These are phyloP conservation scores for Mechanitis mazaeus DNA, from an alignment of 2,888 invertebrate genomes.

Conservation along the genomic window DNA sequence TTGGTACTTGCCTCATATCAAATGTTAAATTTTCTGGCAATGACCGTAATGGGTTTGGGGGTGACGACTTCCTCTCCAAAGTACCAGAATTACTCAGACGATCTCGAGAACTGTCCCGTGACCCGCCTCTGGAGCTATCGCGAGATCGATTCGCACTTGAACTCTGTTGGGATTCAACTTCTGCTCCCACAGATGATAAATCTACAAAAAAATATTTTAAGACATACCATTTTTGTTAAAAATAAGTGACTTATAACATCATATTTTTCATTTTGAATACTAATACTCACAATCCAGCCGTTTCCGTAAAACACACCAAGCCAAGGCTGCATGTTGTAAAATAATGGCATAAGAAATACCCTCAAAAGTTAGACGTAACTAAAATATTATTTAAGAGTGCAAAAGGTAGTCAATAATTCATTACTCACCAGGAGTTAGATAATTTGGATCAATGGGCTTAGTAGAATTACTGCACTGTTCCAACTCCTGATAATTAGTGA, in stretches of 20 bases:
- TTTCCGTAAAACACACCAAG: conserved; percentile 95
- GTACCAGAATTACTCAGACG: conserved; percentile 68
- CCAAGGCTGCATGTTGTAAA: conserved; percentile 83
- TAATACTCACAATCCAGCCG: conserved; percentile 90
- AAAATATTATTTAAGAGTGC: background rate
- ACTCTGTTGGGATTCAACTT: conserved; percentile 72
- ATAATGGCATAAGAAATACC: conserved; percentile 15
- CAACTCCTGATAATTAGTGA: conserved; percentile 91
- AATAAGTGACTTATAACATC: background rate
- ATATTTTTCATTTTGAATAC: conserved; percentile 4
- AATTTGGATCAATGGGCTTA: conserved; percentile 71
- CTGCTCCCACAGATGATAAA: conserved; percentile 85
- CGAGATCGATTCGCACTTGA: conserved; percentile 55
- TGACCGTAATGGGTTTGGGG: conserved; percentile 77
- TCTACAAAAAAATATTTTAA: conserved; percentile 67
- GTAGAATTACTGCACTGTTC: conserved; percentile 80
- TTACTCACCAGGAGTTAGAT: conserved; percentile 30
- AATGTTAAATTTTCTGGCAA: conserved; percentile 90
- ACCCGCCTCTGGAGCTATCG: conserved; percentile 68
- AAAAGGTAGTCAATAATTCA: background rate
- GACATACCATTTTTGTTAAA: background rate
- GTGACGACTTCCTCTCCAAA: conserved; percentile 57
- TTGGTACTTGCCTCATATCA: conserved; percentile 84
- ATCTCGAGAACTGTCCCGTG: conserved; percentile 69
- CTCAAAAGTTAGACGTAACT: background rate